These are phyloP conservation scores for Drosophila truncata DNA, from an alignment of 1,140 invertebrate genomes.

Conservation along the genomic window DNA sequence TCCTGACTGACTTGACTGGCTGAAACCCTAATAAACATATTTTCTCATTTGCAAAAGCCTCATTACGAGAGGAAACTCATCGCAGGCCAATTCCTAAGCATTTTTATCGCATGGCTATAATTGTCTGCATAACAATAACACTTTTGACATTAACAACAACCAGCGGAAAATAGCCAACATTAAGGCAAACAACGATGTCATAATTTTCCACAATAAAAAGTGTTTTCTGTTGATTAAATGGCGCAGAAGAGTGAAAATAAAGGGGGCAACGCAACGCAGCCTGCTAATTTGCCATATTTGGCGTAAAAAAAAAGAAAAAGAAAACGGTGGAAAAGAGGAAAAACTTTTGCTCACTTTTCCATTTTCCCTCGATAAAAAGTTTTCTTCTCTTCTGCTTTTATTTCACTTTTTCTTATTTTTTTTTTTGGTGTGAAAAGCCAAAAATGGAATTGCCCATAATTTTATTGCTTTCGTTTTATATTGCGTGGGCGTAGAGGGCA, in stretches of 20 bases:
- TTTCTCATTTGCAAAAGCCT: constrained; percentile 68
- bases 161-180: constrained; percentile 47
- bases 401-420: not conserved
- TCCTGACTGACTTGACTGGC: constrained; percentile 37
- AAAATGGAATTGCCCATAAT: constrained; percentile 76
- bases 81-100: constrained; percentile 51
- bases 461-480: constrained; percentile 71
- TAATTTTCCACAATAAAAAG: constrained; percentile 83
- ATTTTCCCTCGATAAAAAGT: constrained; percentile 27
- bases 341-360: constrained; percentile 54
- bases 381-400: constrained; percentile 12
- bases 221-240: constrained; percentile 82
- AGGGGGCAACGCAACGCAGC: not conserved
- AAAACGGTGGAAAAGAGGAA: constrained; percentile 29
- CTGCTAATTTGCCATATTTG: constrained; percentile 59
- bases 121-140: constrained; percentile 83
- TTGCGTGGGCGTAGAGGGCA: not conserved
- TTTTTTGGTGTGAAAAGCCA: constrained; percentile 70
- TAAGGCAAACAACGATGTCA: constrained; percentile 64
- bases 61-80: constrained; percentile 47
- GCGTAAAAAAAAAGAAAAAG: not conserved
- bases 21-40: constrained; percentile 75
- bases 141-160: constrained; percentile 78
- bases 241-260: constrained; percentile 38
- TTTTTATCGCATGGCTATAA: constrained; percentile 78